Evolutionary conservation across 1,140 invertebrate genomes (phyloP), one percentile per base, ranked within the genome.

Genomic region (Bombus haemorrhoidalis): DNA sequence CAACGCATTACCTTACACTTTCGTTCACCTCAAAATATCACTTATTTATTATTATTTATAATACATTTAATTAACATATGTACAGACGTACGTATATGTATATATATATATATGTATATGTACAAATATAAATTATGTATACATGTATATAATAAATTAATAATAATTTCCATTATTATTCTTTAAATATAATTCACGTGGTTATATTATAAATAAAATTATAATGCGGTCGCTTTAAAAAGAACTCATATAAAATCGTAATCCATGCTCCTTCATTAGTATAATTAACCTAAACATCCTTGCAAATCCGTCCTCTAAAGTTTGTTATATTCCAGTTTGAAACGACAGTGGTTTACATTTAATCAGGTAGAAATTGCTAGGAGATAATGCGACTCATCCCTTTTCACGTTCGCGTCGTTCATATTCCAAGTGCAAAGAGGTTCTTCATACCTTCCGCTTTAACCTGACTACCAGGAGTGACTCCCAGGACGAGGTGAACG

Each of bases 401-500:
- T 64, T 78, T 79, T 32, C 64, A 25, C 39, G 64, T 59, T 34
- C 62, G 43, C 83, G 32, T 43, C 13, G 62, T 28, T 74, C 57
- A 32, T 43, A 81, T 85, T 43, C 59, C 43, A 47, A 81, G 43
- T 37, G 79, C 62, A 62, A 57, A 59, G 81, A 59, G 68, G 77
- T 90, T 86, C 80, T 87, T 91, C 82, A 87, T 90, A 84, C 90
- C 93, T 93, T 94, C 93, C 87, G 91, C 93, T 94, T 94, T 93
- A 94, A 94, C 92, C 89, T 89, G 92, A 84, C 83, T 85, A 89
- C 86, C 91, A 92, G 93, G 92, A 93, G 90, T 91, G 91, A 90
- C 90, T 94, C 93, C 93, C 92, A 94, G 93, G 93, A 94, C 93
- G 93, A 94, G 94, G 93, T 94, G 94, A 94, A 94, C 93, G 94